These are phyloP conservation scores for Buathra laborator DNA, from an alignment of 2,888 invertebrate species.

Conservation along the genomic window DNA sequence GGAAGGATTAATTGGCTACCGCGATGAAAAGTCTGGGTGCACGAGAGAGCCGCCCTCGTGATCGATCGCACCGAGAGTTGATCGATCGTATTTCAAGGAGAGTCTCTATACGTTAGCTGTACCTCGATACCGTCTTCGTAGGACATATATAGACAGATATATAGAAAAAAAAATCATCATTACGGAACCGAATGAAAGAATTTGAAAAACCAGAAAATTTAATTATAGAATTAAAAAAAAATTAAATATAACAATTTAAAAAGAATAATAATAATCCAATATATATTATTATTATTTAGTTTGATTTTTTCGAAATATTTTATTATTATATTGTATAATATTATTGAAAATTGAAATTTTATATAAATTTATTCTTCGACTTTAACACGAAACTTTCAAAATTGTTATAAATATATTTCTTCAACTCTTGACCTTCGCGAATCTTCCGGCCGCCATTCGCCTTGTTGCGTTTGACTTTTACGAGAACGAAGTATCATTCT, in stretches of 20 bases:
- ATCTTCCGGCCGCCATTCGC: conserved; percentile 9
- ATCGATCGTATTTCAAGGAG: conserved; percentile 63
- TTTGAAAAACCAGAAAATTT: no score
- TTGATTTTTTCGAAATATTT: no score
- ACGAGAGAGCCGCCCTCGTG: conserved; percentile 53
- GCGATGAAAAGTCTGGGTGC: conserved; percentile 69
- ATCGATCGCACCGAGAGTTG: conserved; percentile 67
- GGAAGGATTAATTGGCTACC: conserved; percentile 72
- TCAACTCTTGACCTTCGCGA: not conserved
- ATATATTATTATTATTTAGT: no score
- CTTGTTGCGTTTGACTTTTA: conserved; percentile 55
- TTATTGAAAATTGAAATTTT: no score
- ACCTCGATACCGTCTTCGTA: not conserved
- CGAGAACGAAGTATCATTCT: conserved; percentile 38
- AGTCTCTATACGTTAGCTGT: not conserved
- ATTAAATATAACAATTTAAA: no score
- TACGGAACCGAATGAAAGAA: no score
- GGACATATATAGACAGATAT: not conserved
- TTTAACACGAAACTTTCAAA: no score
- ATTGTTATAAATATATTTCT: not conserved
- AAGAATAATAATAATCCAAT: no score
- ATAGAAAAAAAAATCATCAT: no score
- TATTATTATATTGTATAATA: no score
- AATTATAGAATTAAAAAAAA: no score
- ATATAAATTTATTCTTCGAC: no score